Conservation (phyloP, 2,797 vertebrate species). For the Sorex maritimensis region DNA sequence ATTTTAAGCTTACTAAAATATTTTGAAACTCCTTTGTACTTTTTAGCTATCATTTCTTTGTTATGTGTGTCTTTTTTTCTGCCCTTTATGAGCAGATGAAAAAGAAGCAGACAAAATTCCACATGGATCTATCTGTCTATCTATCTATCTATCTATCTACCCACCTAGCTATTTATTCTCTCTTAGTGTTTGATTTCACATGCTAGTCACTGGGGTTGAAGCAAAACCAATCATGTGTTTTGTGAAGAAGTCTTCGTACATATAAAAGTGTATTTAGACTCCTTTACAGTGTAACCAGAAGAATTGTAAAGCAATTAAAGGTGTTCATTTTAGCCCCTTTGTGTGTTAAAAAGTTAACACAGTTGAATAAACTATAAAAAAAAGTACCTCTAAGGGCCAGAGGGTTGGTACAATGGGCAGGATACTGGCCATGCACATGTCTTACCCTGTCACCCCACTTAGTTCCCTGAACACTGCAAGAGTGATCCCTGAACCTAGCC, state of each 20-base stretch:
- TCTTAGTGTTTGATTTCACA: conserved; percentile 69
- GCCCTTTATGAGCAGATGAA: neutral
- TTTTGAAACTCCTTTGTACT: neutral
- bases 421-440: too few relatives aligned
- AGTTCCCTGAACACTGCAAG: too few relatives aligned
- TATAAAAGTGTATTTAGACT: too few relatives aligned
- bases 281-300: neutral
- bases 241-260: too few relatives aligned
- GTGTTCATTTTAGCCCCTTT: neutral
- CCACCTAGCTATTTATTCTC: neutral
- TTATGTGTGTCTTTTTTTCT: neutral
- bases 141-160: neutral
- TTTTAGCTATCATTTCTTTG: neutral
- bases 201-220: conserved; percentile 65
- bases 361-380: conserved; percentile 6
- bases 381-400: neutral
- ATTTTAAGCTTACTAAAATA: neutral
- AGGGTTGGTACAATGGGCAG: too few relatives aligned
- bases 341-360: neutral
- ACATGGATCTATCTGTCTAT: neutral
- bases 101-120: neutral
- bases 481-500: too few relatives aligned
- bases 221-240: neutral
- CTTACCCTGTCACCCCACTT: too few relatives aligned
- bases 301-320: neutral